phyloP scores from a whole-genome alignment of 2,888 invertebrate genomes.

The Campaea margaritaria region DNA sequence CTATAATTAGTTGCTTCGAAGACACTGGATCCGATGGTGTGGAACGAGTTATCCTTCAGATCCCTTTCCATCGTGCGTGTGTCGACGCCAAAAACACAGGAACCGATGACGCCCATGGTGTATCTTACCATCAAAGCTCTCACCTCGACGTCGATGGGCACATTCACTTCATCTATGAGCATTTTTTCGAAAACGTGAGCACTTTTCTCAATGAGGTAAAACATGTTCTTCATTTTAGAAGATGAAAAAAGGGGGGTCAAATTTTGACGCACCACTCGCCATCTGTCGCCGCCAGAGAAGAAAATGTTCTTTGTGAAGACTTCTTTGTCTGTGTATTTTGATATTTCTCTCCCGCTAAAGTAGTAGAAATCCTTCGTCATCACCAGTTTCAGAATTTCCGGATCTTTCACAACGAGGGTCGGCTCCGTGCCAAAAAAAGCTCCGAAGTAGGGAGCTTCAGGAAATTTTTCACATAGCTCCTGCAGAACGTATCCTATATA shows the following conservation, averaged over 20 bases:
- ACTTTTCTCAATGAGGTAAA: slow-evolving; percentile 60
- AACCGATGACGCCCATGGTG: slow-evolving; percentile 65
- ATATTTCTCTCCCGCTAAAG: slow-evolving; percentile 64
- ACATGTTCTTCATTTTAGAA: slow-evolving; percentile 72
- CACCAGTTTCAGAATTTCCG: slow-evolving; percentile 60
- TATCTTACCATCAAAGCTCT: slow-evolving; percentile 54
- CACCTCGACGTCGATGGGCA: slow-evolving; percentile 47
- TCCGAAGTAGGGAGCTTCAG: slow-evolving; percentile 61
- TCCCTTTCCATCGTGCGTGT: slow-evolving; percentile 54
- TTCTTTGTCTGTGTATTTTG: slow-evolving; percentile 57
- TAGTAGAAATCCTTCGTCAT: slow-evolving; percentile 67
- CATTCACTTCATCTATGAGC: slow-evolving; percentile 48
- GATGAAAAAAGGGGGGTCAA: slow-evolving; percentile 67
- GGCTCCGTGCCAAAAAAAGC: slow-evolving; percentile 68
- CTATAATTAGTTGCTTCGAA: slow-evolving; percentile 49
- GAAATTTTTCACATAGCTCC: slow-evolving; percentile 57
- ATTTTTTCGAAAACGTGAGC: slow-evolving; percentile 52
- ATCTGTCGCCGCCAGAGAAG: slow-evolving; percentile 60
- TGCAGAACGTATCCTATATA: slow-evolving; percentile 46
- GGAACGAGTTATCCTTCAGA: slow-evolving; percentile 52
- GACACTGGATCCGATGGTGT: slow-evolving; percentile 51
- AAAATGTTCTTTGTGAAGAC: slow-evolving; percentile 57
- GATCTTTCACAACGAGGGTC: slow-evolving; percentile 63
- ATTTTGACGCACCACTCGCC: slow-evolving; percentile 69
- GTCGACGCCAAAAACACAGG: slow-evolving; percentile 67